Conservation (phyloP, 2,888 invertebrate genomes). For the Ophioninae sp. region DNA sequence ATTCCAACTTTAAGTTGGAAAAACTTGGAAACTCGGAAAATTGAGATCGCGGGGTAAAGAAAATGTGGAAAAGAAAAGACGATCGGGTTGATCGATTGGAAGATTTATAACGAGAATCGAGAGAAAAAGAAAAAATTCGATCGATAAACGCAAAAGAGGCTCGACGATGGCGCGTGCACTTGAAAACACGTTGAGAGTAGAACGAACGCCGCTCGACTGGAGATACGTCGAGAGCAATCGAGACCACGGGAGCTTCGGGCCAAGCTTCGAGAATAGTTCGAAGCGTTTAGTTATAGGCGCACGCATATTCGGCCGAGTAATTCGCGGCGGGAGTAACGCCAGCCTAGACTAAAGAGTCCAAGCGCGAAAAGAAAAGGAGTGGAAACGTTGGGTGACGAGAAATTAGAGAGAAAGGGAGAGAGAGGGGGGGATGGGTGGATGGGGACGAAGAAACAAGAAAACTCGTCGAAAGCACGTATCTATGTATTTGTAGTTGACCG, state of each 20-base stretch:
- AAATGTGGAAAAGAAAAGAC: neutral
- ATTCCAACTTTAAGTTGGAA: constrained; percentile 22
- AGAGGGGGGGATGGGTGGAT: neutral
- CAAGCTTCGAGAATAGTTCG: constrained; percentile 74
- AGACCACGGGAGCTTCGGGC: constrained; percentile 60
- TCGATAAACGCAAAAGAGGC: neutral
- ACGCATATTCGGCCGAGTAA: constrained; percentile 28
- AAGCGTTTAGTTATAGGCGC: constrained; percentile 54
- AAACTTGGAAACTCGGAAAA: constrained; percentile 50
- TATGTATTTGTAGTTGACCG: constrained; percentile 74
- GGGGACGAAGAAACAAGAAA: no score
- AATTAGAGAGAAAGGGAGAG: neutral
- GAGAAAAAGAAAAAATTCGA: constrained; percentile 3
- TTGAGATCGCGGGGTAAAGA: neutral
- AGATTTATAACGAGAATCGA: neutral
- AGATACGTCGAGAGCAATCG: constrained; percentile 65
- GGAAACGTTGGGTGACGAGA: neutral
- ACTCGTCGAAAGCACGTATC: constrained; percentile 60
- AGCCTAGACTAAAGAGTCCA: constrained; percentile 25
- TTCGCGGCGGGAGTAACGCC: constrained; percentile 27
- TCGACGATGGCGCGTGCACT: neutral
- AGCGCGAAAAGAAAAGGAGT: constrained; percentile 11
- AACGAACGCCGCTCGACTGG: constrained; percentile 65
- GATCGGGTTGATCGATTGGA: neutral
- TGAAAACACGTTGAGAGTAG: constrained; percentile 31